phyloP scores from a whole-genome alignment of 2,797 vertebrate species.

The Pseudomugil tenellus region DNA sequence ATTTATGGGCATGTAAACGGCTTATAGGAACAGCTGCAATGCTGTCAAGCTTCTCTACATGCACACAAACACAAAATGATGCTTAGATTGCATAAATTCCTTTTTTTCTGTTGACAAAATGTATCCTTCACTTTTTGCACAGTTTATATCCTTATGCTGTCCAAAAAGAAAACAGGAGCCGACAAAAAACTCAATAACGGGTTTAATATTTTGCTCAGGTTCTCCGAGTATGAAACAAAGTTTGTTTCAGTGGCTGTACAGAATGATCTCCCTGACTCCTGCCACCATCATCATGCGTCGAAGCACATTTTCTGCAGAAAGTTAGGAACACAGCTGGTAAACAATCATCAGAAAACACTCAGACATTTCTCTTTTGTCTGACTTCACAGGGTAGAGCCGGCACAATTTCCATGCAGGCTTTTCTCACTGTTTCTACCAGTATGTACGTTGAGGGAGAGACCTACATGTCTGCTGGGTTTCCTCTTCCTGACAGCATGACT shows the following conservation, averaged over 20 bases:
- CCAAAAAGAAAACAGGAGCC: not conserved
- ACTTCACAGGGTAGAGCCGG: constrained; percentile 24
- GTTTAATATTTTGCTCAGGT: not conserved
- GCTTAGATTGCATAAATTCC: not conserved
- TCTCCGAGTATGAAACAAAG: not conserved
- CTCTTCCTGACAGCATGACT: constrained; percentile 34
- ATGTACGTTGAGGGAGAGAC: constrained; percentile 19
- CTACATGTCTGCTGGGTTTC: constrained; percentile 36
- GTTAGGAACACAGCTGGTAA: constrained; percentile 16
- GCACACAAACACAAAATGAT: constrained; percentile 6
- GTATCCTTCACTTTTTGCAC: not conserved
- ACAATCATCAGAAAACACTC: constrained; percentile 5
- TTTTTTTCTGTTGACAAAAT: constrained; percentile 14
- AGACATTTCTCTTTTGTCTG: constrained; percentile 12
- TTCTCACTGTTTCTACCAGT: constrained; percentile 3
- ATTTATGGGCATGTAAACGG: constrained; percentile 37
- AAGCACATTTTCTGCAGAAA: not conserved
- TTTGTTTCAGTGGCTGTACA: not conserved
- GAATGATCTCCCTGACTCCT: not conserved
- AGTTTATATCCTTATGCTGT: not conserved
- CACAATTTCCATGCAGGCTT: constrained; percentile 18
- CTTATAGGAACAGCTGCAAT: constrained; percentile 27
- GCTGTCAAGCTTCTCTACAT: constrained; percentile 8
- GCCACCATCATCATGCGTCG: constrained; percentile 1
- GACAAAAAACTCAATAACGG: not conserved